Evolutionary conservation across 2,113 vertebrate species (phyloP).

Genomic region (Scomber colias): DNA sequence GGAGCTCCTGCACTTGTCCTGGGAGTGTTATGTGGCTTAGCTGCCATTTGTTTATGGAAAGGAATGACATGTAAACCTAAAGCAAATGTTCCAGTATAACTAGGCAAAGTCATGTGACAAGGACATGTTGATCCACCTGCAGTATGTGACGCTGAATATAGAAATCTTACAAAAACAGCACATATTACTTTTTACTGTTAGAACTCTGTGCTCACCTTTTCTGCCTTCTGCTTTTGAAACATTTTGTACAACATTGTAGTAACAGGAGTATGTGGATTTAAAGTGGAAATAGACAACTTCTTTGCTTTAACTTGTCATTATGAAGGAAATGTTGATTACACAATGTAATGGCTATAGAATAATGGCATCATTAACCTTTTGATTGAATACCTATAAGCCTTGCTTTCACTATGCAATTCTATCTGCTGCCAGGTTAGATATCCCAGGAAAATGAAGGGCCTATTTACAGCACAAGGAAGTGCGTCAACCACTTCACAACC

Average conservation of each 20-base stretch:
- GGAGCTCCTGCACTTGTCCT: slow-evolving; percentile 73
- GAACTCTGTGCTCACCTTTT: not conserved
- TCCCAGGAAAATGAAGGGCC: too few relatives aligned
- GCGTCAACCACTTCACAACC: too few relatives aligned
- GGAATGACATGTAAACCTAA: slow-evolving; percentile 67
- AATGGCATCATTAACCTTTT: too few relatives aligned
- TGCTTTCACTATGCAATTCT: too few relatives aligned
- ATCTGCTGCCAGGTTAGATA: too few relatives aligned
- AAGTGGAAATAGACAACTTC: not conserved
- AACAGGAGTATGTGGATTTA: slow-evolving; percentile 42
- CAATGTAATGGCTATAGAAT: too few relatives aligned
- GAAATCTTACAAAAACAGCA: not conserved
- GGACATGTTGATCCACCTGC: not conserved
- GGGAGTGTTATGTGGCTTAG: slow-evolving; percentile 67
- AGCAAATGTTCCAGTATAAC: slow-evolving; percentile 42
- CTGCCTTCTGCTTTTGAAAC: not conserved
- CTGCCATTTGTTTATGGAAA: slow-evolving; percentile 75
- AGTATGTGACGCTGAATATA: not conserved
- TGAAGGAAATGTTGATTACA: too few relatives aligned
- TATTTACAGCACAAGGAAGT: too few relatives aligned
- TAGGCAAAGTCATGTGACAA: not conserved
- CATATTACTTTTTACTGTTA: slow-evolving; percentile 4
- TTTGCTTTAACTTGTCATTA: too few relatives aligned
- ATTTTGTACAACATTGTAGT: not conserved
- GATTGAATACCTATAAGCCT: too few relatives aligned